Base-by-base conservation (phyloP, 2,888 invertebrate genomes). In the Caenorhabditis auriculariae region DNA sequence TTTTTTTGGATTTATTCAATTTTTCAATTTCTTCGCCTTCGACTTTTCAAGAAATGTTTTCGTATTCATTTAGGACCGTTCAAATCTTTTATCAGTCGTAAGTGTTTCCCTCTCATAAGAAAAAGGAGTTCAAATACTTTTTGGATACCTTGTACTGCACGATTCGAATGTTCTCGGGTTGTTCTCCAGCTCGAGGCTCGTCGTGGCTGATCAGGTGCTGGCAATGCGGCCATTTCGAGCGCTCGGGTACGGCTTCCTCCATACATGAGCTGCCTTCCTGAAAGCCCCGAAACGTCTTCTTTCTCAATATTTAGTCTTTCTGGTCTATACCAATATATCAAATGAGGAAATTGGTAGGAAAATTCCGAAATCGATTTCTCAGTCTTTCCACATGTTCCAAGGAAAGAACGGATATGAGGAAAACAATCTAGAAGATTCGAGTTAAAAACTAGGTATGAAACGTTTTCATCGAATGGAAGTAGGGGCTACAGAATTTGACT, bases 121-220 rank as follows among this genome's bases (percentile, higher is more conserved):
- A n/a, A n/a, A n/a, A n/a, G n/a, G n/a, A n/a, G n/a, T n/a, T n/a
- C n/a, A n/a, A n/a, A n/a, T n/a, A n/a, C n/a, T 42, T 42, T 42
- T 42, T 3, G 4, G 24, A 42, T 3, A 41, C 47, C 35, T 55
- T 63, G 59, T 61, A 66, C 0, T 46, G 51, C 12, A 61, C 39
- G 27, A 66, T 54, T n/a, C 52, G 42, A 24, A 61, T 62, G 29
- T 66, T 54, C 7, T 44, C 53, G 29, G 49, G 39, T 19, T 63
- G 55, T 21, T 66, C 57, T 4, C 57, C 65, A 26, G 59, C 21
- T 19, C 26, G n/a, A 37, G 45, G 45, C 28, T 67, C 67, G 39
- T 72, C 72, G 23, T 63, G 58, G 27, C 63, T 67, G 32, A 72
- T 58, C 46, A 60, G 56, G 53, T 72, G 72, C 41, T 72, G 72